Evolutionary conservation across 2,888 invertebrate species (phyloP), one percentile per base, ranked within the genome.

Genomic region (Scaptomyza flava): DNA sequence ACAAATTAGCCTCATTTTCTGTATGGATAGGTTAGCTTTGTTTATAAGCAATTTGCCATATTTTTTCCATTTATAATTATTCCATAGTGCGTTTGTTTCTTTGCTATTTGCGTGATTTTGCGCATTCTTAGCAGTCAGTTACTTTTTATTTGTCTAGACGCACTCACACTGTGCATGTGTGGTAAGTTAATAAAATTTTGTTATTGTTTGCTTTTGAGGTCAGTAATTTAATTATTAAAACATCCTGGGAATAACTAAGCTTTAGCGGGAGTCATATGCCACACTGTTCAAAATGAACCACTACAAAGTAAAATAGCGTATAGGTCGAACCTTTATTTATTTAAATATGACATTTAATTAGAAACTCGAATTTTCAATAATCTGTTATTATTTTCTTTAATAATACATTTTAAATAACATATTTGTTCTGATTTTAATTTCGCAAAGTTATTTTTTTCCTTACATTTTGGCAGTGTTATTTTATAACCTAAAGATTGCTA

Each of bases 71-170:
- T 43, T 23, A 51, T 73, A 73, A 72, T 73, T 72, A 73, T 56
- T 72, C 64, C 60, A 38, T 53, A 60, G 43, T 73, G 73, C 58
- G 73, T 65, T 61, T 56, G 51, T 60, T 51, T 48, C 54, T 42
- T 42, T 50, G 23, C 50, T 45, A 33, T 62, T 45, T 42, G 69
- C 66, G 61, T 66, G 70, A 69, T 74, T 70, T 70, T 34, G 58
- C 69, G 61, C 65, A 43, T 59, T 72, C 65, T 72, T 72, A 43
- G 31, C 51, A 50, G 31, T 59, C 53, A 51, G 46, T 56, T 34
- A 23, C 20, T 65, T 61, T 65, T 72, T 54, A 69, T 72, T 53
- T 72, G 73, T 73, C 73, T 73, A 69, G 73, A 50, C 50, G 6
- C 6, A 23, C 53, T 30, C 31, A 42, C 41, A 33, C 31, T 31